phyloP scores from a whole-genome alignment of 2,113 vertebrate genomes.

The Strix uralensis region DNA sequence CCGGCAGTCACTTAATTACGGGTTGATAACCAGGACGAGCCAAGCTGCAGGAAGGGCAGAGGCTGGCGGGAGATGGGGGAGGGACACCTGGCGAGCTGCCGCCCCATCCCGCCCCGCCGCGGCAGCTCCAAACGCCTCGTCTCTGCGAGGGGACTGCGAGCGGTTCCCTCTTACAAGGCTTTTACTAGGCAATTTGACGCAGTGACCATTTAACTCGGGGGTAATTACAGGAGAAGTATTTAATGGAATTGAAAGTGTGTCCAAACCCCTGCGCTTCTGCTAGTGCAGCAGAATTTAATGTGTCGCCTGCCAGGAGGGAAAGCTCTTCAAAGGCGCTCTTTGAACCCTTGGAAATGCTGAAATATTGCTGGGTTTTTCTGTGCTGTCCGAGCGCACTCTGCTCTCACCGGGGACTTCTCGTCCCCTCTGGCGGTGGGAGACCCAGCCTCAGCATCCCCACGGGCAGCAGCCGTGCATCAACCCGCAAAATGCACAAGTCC shows the following conservation, averaged over 20 bases:
- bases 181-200: constrained; percentile 43
- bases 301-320: constrained; percentile 55
- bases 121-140: not conserved
- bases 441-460: not conserved
- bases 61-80: accelerated
- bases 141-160: not conserved
- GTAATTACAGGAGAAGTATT: constrained; percentile 57
- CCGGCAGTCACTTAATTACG: not conserved
- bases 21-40: not conserved
- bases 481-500: not conserved
- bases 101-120: accelerated
- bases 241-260: constrained; percentile 59
- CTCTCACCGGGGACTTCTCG: not conserved
- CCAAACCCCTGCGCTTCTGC: constrained; percentile 50
- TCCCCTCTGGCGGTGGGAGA: not conserved
- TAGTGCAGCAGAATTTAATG: constrained; percentile 43
- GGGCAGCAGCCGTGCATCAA: not conserved
- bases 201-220: constrained; percentile 55
- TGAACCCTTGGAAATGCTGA: constrained; percentile 44
- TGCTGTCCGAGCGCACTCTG: accelerated
- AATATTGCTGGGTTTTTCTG: constrained; percentile 40
- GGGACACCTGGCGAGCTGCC: not conserved
- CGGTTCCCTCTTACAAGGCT: not conserved
- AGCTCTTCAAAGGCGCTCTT: constrained; percentile 60
- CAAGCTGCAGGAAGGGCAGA: not conserved